These are phyloP conservation scores for Drosophila serrata DNA, from an alignment of 1,140 invertebrate genomes.

Conservation along the genomic window DNA sequence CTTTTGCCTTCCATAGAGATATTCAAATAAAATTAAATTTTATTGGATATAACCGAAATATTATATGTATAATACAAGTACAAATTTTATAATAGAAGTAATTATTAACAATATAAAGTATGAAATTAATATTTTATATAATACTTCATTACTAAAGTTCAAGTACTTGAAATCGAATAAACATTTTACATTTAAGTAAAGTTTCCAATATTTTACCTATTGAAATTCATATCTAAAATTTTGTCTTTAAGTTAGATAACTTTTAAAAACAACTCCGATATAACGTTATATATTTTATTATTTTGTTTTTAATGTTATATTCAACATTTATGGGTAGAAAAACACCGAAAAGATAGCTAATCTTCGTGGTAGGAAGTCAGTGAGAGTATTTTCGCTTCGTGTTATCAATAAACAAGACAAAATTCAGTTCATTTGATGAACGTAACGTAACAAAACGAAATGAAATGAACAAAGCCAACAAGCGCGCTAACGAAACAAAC, in stretches of 20 bases:
- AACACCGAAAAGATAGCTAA: slow-evolving; percentile 3
- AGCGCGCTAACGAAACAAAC: slow-evolving; percentile 60
- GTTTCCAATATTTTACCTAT: not conserved
- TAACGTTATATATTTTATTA: not conserved
- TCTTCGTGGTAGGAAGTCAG: not conserved
- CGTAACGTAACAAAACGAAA: slow-evolving; percentile 42
- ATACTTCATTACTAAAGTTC: too few species aligned
- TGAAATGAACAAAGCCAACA: slow-evolving; percentile 44
- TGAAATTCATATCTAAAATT: too few species aligned
- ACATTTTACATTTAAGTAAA: not conserved
- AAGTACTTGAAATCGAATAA: too few species aligned
- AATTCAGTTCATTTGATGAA: slow-evolving; percentile 47
- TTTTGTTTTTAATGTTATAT: slow-evolving; percentile 3
- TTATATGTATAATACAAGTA: too few species aligned
- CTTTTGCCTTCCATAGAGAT: too few species aligned
- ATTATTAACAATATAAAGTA: too few species aligned
- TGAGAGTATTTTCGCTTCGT: slow-evolving; percentile 54
- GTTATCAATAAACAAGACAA: slow-evolving; percentile 16
- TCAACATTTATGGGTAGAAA: slow-evolving; percentile 3
- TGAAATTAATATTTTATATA: too few species aligned
- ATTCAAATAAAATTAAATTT: too few species aligned
- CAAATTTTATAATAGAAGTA: not conserved
- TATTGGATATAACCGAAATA: too few species aligned
- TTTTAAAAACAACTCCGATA: not conserved
- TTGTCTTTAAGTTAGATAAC: not conserved